Evolutionary conservation across 1,140 invertebrate species (phyloP), one percentile per base, ranked within the genome.

Genomic region (Teleogryllus occipitalis): DNA sequence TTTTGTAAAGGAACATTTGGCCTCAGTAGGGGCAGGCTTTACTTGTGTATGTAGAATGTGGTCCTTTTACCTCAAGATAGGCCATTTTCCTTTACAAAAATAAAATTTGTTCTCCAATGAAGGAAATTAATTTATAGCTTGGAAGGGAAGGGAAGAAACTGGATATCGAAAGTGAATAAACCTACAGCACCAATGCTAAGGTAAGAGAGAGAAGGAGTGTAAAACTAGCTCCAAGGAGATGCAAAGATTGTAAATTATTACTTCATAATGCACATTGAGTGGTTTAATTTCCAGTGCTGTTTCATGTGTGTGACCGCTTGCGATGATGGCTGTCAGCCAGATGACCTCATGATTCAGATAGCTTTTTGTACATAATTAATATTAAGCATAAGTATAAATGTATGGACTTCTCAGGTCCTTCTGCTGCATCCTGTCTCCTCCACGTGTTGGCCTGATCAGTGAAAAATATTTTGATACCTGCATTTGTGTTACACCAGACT

Each of bases 351-450:
- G 49, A 48, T 76, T 76, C 77, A 79, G 78, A 81, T 79, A 81
- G 80, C 80, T 80, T 81, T 81, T 81, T 81, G 80, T 81, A 81
- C 76, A 81, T 79, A 65, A 65, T 65, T 65, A 65, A 81, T 79
- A 79, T 75, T 79, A 79, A 54, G 46, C 21, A 80, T 76, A 76
- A 79, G 54, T 79, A 79, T 76, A 21, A 74, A 49, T 81, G 78
- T 79, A 77, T 81, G 80, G 78, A 77, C 80, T 79, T 81, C 80
- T 81, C 80, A 81, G 79, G 80, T 54, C 75, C 76, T 48, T 73
- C 47, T 65, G 22, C 39, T 14, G 21, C 27, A 49, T 72, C 27
- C 27, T 78, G 77, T 78, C 22, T 77, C 76, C 47, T 39, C n/a
- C 48, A 10, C 48, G n/a, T 78, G 73, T 15, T 7, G 22, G 73